Conservation (phyloP, 1,140 invertebrate species). For the Saccostrea cuccullata region DNA sequence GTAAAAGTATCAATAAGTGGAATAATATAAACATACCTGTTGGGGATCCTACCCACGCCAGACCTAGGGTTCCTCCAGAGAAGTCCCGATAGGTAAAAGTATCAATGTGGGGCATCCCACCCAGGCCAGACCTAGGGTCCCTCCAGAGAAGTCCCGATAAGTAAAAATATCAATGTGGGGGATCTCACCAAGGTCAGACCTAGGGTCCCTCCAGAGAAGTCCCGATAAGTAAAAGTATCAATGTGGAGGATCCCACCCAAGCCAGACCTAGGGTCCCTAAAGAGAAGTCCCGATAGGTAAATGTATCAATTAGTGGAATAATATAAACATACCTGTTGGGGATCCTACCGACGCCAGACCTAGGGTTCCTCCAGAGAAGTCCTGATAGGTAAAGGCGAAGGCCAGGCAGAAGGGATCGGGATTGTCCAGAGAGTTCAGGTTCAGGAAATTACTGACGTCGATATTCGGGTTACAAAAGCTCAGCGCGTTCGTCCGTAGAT, state of each 20-base stretch:
- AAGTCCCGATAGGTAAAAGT: constrained; percentile 99
- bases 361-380: constrained; percentile 97
- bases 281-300: too few relatives aligned
- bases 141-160: too few relatives aligned
- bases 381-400: constrained; percentile 98
- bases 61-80: constrained; percentile 95
- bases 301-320: too few relatives aligned
- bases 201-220: too few relatives aligned
- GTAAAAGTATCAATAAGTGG: too few relatives aligned
- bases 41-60: constrained; percentile 95
- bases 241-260: too few relatives aligned
- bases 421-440: constrained; percentile 97
- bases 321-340: constrained; percentile 84
- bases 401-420: constrained; percentile 99
- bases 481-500: neutral
- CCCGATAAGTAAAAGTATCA: too few relatives aligned
- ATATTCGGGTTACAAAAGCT: constrained; percentile 97
- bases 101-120: too few relatives aligned
- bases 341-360: constrained; percentile 97
- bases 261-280: too few relatives aligned
- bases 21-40: constrained; percentile 83
- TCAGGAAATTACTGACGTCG: constrained; percentile 99
- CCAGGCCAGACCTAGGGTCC: too few relatives aligned
- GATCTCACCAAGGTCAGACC: too few relatives aligned
- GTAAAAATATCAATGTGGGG: too few relatives aligned